Base-by-base conservation (phyloP, 2,888 invertebrate species). In the Steromphala cineraria region DNA sequence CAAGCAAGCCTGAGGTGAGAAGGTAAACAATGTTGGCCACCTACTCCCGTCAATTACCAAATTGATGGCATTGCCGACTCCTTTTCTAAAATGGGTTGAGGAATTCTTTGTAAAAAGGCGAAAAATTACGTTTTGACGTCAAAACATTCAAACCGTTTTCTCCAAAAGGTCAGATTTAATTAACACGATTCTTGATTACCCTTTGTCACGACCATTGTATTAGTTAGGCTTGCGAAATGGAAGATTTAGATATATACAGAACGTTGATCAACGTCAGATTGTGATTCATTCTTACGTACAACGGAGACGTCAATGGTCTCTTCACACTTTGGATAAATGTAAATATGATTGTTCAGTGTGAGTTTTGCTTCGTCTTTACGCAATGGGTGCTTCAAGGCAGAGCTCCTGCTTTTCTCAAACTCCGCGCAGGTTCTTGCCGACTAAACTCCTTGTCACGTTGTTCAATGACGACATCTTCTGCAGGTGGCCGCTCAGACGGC, bases 101-200 rank as follows among this genome's bases (percentile, higher is more conserved):
- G 71, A 71, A 71, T 71, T 71, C 71, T 40, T n/a, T 71, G 71
- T 10, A 36, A 71, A 71, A 71, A 71, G 40, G 40, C 40, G 36
- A 31, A 71, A 67, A 71, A 31, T 40, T 17, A 40, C 71, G 71
- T 71, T 71, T 71, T 71, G 71, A n/a, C 40, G 71, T 40, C 71
- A 71, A 71, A 40, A 36, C 40, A 40, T 71, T 31, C 36, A n/a
- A 21, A 19, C 56, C 21, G 8, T 19, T 56, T 56, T n/a, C 21
- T 19, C 4, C 1, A 1, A 19, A 56, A 21, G 24, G 56, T 24
- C 24, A 24, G 19, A 7, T 7, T 56, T 56, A n/a, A 24, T 21
- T 24, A 7, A 56, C 56, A 7, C 56, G 13, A 56, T n/a, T 56
- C 1, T 46, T 21, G 24, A 56, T 56, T 56, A 56, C n/a, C 19